Evolutionary conservation across 2,888 invertebrate species (phyloP).

Genomic region (Scaptomyza tumidula): DNA sequence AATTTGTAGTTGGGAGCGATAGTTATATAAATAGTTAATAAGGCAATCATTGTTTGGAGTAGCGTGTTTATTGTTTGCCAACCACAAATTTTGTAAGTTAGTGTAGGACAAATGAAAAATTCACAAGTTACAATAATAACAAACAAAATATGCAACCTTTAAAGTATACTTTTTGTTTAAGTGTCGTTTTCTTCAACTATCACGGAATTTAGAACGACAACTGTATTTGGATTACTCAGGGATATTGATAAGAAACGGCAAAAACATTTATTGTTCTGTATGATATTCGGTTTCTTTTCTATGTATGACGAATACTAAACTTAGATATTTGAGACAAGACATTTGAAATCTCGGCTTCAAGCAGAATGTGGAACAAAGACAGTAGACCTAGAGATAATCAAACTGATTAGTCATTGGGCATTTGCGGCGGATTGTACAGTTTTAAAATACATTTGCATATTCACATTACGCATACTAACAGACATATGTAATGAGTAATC

Average conservation of each 20-base stretch:
- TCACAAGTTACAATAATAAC: not conserved
- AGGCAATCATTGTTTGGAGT: not conserved
- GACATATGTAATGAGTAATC: conserved; percentile 21
- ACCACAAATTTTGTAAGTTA: not conserved
- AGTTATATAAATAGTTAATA: not conserved
- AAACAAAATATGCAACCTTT: not conserved
- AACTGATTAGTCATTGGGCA: conserved; percentile 40
- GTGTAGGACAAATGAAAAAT: conserved; percentile 7
- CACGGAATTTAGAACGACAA: not conserved
- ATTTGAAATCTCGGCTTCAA: conserved; percentile 12
- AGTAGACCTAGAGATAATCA: conserved; percentile 4
- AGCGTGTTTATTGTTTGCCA: conserved; percentile 4
- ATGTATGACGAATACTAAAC: conserved; percentile 36
- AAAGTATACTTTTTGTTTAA: not conserved
- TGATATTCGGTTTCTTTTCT: conserved; percentile 9
- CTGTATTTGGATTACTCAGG: conserved; percentile 20
- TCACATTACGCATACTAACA: not conserved
- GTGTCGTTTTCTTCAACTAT: not conserved
- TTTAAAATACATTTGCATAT: not conserved
- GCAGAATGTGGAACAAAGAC: conserved; percentile 3
- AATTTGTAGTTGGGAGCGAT: not conserved
- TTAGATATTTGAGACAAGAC: conserved; percentile 4
- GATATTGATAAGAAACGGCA: conserved; percentile 25
- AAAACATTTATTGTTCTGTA: not conserved
- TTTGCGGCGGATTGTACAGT: conserved; percentile 19